Evolutionary conservation across 2,888 invertebrate species (phyloP), one percentile per base, ranked within the genome.

Genomic region (Dasypolia templi): DNA sequence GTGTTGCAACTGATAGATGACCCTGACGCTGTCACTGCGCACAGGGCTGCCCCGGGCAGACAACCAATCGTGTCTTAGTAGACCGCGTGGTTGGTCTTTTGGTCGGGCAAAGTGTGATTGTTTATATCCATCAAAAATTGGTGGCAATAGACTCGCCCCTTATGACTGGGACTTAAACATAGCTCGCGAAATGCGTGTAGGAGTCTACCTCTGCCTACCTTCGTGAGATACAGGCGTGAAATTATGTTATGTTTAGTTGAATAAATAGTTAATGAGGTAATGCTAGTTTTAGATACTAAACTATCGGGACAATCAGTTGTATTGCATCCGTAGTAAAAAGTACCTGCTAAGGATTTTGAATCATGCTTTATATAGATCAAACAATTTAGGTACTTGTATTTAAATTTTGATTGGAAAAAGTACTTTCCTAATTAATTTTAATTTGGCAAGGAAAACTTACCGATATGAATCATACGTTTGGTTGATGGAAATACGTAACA

Each of bases 1-100:
- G 86, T 84, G 83, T 86, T 87, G 87, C 84, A 76, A 76, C 73
- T 87, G 86, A 82, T 77, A 29, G 83, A 80, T 80, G 80, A 73
- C 81, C 82, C 80, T 42, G 68, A 80, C 83, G 80, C 77, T 83
- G 63, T 66, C 65, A 46, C 64, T 14, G 49, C 0, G 6, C 2
- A 2, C 32, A 82, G 82, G 82, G 82, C 0, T 82, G 83, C 0
- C 80, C 26, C 69, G 0, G 0, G 5, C 11, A 9, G 22, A 39
- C 5, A 29, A 12, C 11, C 7, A 14, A n/a, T n/a, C 0, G 53
- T 32, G 14, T 9, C 11, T n/a, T 26, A 53, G 14, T 26, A 49
- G 9, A n/a, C 49, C n/a, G 49, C 11, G 9, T 49, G 3, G 49
- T 49, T n/a, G 22, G 49, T 22, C 2, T n/a, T 22, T 3, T n/a